Percentiles rank a stretch among this genome's conserved stretches.
Evolutionary conservation across 1,140 invertebrate genomes (phyloP).

Genomic region (Leptinotarsa lineolata): DNA sequence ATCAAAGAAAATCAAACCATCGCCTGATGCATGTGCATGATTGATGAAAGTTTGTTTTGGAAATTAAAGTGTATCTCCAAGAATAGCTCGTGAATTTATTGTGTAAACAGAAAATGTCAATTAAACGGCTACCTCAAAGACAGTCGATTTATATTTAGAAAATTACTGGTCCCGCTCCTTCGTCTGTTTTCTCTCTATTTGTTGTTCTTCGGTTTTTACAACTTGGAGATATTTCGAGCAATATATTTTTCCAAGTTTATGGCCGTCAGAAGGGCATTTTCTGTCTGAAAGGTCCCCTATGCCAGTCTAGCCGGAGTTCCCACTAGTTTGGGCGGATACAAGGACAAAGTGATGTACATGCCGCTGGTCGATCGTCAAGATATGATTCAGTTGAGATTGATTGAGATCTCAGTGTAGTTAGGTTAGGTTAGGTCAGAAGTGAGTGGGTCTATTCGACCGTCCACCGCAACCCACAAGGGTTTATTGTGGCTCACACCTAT

Average conservation of each 20-base stretch:
- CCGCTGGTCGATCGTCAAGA: no score
- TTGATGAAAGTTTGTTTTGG: constrained; percentile 30
- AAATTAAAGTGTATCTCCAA: constrained; percentile 28
- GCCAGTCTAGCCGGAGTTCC: not conserved
- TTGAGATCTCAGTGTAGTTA: no score
- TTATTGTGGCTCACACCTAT: no score
- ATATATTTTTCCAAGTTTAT: constrained; percentile 26
- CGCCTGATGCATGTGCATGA: not conserved
- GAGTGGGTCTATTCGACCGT: no score
- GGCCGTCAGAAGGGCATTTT: constrained; percentile 15
- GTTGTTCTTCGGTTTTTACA: constrained; percentile 28
- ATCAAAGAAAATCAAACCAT: not conserved
- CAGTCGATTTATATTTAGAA: constrained; percentile 29
- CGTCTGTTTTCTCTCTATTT: constrained; percentile 26
- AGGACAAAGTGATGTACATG: no score
- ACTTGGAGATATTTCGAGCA: constrained; percentile 29
- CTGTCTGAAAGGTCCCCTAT: not conserved
- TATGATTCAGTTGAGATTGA: no score
- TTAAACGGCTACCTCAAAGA: constrained; percentile 28
- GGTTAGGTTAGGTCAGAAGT: no score
- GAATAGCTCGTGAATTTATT: constrained; percentile 28
- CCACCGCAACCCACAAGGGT: no score
- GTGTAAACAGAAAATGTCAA: constrained; percentile 30
- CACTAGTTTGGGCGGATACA: not conserved
- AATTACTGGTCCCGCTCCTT: constrained; percentile 9